Percentiles rank a stretch among this genome's conserved stretches.
These are phyloP conservation scores for Bostrychus sinensis DNA, from an alignment of 2,113 vertebrate genomes.

Conservation along the genomic window DNA sequence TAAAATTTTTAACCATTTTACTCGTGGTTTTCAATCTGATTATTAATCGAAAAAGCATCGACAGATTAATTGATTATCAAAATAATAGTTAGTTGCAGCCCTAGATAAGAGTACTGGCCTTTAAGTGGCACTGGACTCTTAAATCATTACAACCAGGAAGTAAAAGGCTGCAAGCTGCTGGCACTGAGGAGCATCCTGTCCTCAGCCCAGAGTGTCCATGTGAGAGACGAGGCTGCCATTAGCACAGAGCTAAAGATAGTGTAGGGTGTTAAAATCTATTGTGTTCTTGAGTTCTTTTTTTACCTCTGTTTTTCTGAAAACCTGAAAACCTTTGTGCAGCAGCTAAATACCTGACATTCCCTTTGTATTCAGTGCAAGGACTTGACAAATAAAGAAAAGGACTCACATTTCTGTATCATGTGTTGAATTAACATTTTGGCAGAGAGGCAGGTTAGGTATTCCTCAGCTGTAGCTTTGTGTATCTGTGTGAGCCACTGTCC, in stretches of 20 bases:
- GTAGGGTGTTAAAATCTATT: slow-evolving; percentile 10
- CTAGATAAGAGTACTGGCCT: neutral
- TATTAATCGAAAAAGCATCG: too few relatives aligned
- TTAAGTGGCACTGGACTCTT: slow-evolving; percentile 9
- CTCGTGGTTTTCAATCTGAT: too few relatives aligned
- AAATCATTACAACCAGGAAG: slow-evolving; percentile 26
- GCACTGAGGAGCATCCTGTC: slow-evolving; percentile 8
- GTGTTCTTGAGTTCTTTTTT: slow-evolving; percentile 15
- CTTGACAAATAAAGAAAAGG: slow-evolving; percentile 17
- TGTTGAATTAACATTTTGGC: slow-evolving; percentile 50
- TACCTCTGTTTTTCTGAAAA: slow-evolving; percentile 8
- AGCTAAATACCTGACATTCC: slow-evolving; percentile 16
- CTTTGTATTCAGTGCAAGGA: neutral
- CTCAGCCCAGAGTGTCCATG: slow-evolving; percentile 22
- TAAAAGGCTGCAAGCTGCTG: slow-evolving; percentile 8
- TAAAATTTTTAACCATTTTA: too few relatives aligned
- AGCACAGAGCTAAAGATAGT: neutral
- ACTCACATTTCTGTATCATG: slow-evolving; percentile 36
- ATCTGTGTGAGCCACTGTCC: slow-evolving; percentile 9
- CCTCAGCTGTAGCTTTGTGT: slow-evolving; percentile 35
- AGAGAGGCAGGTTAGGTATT: slow-evolving; percentile 24
- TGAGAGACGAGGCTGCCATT: too few relatives aligned
- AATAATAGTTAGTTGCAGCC: too few relatives aligned
- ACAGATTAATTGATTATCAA: too few relatives aligned
- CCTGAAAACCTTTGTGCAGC: neutral